Conservation (phyloP, 2,113 vertebrate species). For the Anguilla japonica region DNA sequence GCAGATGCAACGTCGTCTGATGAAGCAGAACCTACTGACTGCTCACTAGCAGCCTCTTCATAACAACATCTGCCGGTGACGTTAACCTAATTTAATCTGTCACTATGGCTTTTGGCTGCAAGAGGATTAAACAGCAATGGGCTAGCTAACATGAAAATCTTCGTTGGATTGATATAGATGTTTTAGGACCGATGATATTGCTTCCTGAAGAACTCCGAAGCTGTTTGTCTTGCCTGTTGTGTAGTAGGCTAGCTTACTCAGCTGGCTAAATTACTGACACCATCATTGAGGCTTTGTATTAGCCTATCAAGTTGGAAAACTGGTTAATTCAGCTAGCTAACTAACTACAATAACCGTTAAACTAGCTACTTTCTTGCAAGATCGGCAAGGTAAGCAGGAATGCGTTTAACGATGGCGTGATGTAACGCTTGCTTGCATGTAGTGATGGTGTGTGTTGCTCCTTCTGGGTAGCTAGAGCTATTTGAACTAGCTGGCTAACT, state of each 20-base stretch:
- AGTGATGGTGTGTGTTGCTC: no score
- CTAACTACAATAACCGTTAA: background rate
- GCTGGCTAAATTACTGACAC: background rate
- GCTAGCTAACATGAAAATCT: background rate
- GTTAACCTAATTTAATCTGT: slow-evolving; percentile 50
- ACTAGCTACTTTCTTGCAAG: background rate
- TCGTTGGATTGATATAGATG: background rate
- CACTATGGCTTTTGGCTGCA: slow-evolving; percentile 73
- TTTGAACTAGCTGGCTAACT: background rate
- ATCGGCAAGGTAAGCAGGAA: background rate
- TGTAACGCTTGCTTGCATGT: background rate
- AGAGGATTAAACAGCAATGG: slow-evolving; percentile 39
- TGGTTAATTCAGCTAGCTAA: background rate
- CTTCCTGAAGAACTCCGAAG: background rate
- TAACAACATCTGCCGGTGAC: slow-evolving; percentile 35
- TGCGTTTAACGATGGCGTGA: no score
- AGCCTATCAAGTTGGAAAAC: background rate
- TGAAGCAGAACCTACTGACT: background rate
- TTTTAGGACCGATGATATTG: background rate
- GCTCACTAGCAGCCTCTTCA: background rate
- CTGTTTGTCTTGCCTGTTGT: background rate
- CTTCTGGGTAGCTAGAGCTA: background rate
- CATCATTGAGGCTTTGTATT: background rate
- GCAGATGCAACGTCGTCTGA: background rate
- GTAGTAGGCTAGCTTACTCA: background rate